A percentile compares a stretch with the other conserved stretches of the same genome.
Evolutionary conservation across 2,888 invertebrate species (phyloP).

Genomic region (Smittia sp.): DNA sequence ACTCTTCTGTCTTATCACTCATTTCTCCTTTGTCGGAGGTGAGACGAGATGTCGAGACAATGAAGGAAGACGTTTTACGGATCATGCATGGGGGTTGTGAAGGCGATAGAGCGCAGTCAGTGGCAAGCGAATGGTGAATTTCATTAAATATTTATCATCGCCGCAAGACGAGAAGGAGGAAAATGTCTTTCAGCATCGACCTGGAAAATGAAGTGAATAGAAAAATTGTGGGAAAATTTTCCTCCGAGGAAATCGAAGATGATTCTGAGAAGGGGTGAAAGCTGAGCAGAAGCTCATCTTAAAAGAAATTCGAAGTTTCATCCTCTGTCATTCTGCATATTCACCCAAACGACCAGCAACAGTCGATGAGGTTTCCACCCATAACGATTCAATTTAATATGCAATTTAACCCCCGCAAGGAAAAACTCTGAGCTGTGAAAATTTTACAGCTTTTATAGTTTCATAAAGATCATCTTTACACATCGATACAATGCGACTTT

Average conservation of each 20-base stretch:
- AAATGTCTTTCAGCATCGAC: neutral
- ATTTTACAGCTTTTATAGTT: conserved; percentile 39
- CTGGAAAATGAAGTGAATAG: neutral
- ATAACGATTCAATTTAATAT: conserved; percentile 36
- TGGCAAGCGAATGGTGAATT: neutral
- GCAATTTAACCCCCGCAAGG: conserved; percentile 21
- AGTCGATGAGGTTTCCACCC: neutral
- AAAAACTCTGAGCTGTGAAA: neutral
- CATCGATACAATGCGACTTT: conserved; percentile 22
- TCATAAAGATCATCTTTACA: conserved; percentile 39
- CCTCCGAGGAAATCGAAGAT: neutral
- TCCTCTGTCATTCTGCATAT: conserved; percentile 5
- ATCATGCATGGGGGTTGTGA: neutral
- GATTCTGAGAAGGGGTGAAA: neutral
- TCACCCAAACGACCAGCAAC: neutral
- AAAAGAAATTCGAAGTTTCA: neutral
- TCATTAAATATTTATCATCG: neutral
- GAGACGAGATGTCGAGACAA: neutral
- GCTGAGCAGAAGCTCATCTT: neutral
- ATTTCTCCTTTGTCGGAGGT: neutral
- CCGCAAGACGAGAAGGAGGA: neutral
- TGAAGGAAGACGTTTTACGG: neutral
- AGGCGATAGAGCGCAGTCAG: neutral
- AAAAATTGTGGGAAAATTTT: neutral
- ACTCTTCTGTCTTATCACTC: conserved; percentile 9